Base-by-base conservation (phyloP, 2,797 vertebrate genomes). In the Acanthornis magna region DNA sequence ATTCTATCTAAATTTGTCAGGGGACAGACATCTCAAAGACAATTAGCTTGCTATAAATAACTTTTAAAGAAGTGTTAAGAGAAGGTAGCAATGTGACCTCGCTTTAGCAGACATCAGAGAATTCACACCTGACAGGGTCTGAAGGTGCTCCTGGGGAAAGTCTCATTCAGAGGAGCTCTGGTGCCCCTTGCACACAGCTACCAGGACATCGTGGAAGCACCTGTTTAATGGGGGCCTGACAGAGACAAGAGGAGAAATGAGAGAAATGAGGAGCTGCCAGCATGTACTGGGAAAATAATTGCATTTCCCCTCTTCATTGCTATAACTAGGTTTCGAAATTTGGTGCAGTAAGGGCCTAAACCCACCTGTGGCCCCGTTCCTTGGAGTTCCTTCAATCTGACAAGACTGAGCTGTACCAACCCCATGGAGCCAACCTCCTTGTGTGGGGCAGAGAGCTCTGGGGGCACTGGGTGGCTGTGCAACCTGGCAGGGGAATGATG, bases 1-100 rank as follows among this genome's bases (percentile, higher is more conserved):
- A 50, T 73, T 71, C 84, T 29, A 63, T 67, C 34, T 74, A 77
- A 71, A 93, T 80, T 80, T 91, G 10, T 71, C 34, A 63, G n/a
- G 74, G 43, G 34, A 70, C n/a, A 89, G 72, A 85, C 30, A 20
- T 75, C 77, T 76, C 57, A 63, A 88, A 91, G 91, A 71, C 74
- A 89, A 76, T 82, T 85, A 70, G 11, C 21, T 76, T 73, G 78
- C 67, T 76, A 67, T 57, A 85, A 92, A 73, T 73, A 87, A 34
- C 18, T 70, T 91, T 22, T 38, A 77, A 87, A 73, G 34, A 62
- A 89, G 26, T 17, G 9, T 13, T 82, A 40, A 73, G 40, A 58
- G 74, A 72, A 68, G 40, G 30, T 5, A 70, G 22, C 51, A 76
- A 45, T 55, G 86, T 76, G 63, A 89, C 67, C 48, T 85, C 51